Evolutionary conservation across 2,797 vertebrate genomes (phyloP).

Genomic region (Lutjanus argentimaculatus): DNA sequence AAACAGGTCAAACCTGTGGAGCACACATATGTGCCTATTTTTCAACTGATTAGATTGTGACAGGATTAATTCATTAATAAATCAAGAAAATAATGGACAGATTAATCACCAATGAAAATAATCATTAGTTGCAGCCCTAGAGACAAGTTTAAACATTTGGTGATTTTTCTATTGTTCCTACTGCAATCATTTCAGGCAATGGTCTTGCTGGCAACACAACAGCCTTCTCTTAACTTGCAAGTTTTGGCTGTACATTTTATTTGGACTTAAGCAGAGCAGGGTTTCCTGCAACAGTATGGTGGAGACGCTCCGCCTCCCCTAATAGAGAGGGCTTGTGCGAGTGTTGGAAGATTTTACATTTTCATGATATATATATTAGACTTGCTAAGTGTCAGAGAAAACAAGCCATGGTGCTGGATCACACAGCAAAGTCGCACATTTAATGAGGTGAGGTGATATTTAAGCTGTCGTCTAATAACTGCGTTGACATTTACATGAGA

Average conservation of each 20-base stretch:
- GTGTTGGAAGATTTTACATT: background rate
- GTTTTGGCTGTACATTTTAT: background rate
- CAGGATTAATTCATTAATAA: too few species aligned
- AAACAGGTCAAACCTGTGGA: too few species aligned
- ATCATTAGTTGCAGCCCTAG: too few species aligned
- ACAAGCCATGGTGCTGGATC: background rate
- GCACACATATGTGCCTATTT: too few species aligned
- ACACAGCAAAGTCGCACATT: background rate
- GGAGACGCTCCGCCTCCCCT: fast-evolving
- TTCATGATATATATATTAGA: background rate
- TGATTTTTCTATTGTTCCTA: background rate
- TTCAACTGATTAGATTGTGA: too few species aligned
- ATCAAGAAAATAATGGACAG: too few species aligned
- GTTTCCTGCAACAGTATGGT: background rate
- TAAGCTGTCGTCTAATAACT: background rate
- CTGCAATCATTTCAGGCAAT: too few species aligned
- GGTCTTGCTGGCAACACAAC: background rate
- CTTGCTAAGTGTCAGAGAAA: background rate
- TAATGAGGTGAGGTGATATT: background rate
- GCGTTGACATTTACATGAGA: background rate
- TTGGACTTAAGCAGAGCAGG: background rate
- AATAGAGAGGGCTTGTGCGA: background rate
- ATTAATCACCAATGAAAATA: too few species aligned
- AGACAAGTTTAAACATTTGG: background rate
- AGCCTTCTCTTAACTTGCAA: background rate